These are phyloP conservation scores for Micrasema longulum DNA, from an alignment of 1,140 invertebrate species.

Conservation along the genomic window DNA sequence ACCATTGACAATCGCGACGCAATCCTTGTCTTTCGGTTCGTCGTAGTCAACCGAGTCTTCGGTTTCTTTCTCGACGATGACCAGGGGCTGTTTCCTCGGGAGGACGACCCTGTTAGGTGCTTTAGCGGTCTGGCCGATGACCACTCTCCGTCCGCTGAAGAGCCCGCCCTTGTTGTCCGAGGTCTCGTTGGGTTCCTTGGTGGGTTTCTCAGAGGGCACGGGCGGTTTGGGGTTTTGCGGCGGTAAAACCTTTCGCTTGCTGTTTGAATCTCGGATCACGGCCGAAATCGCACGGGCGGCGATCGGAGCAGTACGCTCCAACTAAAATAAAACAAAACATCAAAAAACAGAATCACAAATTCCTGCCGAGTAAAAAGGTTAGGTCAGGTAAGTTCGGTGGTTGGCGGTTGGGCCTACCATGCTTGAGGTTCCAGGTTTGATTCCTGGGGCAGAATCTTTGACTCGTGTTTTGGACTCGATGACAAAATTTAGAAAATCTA, in stretches of 20 bases:
- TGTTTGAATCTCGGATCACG: slow-evolving; percentile 38
- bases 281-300: slow-evolving; percentile 50
- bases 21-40: slow-evolving; percentile 16
- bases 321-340: slow-evolving; percentile 37
- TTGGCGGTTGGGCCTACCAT: too few relatives aligned
- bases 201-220: slow-evolving; percentile 30
- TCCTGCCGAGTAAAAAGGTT: too few relatives aligned
- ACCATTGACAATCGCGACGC: slow-evolving; percentile 41
- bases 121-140: slow-evolving; percentile 8
- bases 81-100: slow-evolving; percentile 41
- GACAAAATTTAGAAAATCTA: too few relatives aligned
- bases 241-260: slow-evolving; percentile 44
- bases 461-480: too few relatives aligned
- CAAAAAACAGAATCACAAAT: too few relatives aligned
- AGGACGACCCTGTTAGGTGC: slow-evolving; percentile 26
- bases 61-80: slow-evolving; percentile 47
- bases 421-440: too few relatives aligned
- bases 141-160: slow-evolving; percentile 43
- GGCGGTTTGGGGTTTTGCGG: too few relatives aligned
- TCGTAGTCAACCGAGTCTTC: slow-evolving; percentile 15
- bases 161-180: slow-evolving; percentile 27
- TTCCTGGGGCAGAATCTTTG: too few relatives aligned
- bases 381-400: too few relatives aligned
- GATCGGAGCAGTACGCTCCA: slow-evolving; percentile 48
- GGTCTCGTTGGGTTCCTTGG: slow-evolving; percentile 21